phyloP scores from a whole-genome alignment of 2,113 vertebrate species.

The Thunnus maccoyii region DNA sequence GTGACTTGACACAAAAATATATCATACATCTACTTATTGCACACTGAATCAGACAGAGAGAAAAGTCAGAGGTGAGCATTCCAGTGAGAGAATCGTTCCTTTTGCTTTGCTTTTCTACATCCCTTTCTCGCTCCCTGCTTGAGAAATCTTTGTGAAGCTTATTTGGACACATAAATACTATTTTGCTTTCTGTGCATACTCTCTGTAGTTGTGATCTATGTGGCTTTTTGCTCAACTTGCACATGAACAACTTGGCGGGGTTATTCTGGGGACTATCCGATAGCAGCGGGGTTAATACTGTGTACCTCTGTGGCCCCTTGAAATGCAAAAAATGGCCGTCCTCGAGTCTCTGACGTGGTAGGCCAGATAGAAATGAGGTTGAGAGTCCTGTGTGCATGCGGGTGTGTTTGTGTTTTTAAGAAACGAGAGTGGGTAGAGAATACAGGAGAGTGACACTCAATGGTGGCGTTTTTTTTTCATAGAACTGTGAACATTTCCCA shows the following conservation, averaged over 20 bases:
- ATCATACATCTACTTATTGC: conserved; percentile 85
- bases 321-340: conserved; percentile 23
- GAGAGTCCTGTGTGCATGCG: conserved; percentile 51
- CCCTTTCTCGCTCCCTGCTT: conserved; percentile 49
- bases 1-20: conserved; percentile 83
- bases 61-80: conserved; percentile 80
- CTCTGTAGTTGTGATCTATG: conserved; percentile 36
- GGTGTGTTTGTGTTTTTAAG: conserved; percentile 11
- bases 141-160: conserved; percentile 76
- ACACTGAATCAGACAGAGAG: conserved; percentile 81
- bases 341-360: conserved; percentile 14
- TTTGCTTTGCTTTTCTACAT: conserved; percentile 8
- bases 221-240: conserved; percentile 29
- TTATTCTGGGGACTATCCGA: conserved; percentile 16
- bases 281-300: conserved; percentile 22
- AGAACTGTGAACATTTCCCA: conserved; percentile 66
- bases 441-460: conserved; percentile 66
- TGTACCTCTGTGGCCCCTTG: not conserved
- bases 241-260: conserved; percentile 39
- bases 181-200: conserved; percentile 47
- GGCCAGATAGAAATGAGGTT: conserved; percentile 29
- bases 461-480: conserved; percentile 40
- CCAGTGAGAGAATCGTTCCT: conserved; percentile 70
- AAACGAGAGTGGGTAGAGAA: conserved; percentile 43
- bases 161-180: conserved; percentile 78